Base-by-base conservation (phyloP, 2,113 vertebrate genomes). In the Sinocyclocheilus maitianheensis region DNA sequence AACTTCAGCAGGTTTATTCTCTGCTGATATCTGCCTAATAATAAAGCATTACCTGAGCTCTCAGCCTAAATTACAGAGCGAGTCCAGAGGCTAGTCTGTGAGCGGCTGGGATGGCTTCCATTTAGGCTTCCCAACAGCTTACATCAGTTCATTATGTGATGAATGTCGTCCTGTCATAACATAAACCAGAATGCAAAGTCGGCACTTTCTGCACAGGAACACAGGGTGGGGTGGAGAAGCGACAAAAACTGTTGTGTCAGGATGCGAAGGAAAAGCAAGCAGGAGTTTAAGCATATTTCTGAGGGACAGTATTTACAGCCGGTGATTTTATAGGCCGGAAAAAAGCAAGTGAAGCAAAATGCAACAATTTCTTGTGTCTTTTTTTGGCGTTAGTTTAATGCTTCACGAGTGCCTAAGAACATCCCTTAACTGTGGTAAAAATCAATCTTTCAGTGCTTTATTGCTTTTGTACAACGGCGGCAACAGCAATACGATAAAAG, bases 141-240 rank as follows among this genome's bases (percentile, higher is more conserved):
- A 85, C 90, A 91, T 94, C 90, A 91, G 89, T 93, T 91, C 89
- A 93, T 91, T 91, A 87, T 85, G 91, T 94, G 93, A 94, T 94
- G 83, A 93, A 94, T 95, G 93, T 88, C 72, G 85, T 87, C 87
- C 90, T 92, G 91, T 94, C 92, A 90, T 85, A 89, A 87, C 81
- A 84, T 34, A 86, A 87, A 85, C 90, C 91, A 86, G 74, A 91
- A 88, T 91, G 90, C 91, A 91, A 93, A 93, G 89, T 85, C 76
- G 58, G 46, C 84, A 87, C 83, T 89, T 58, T 77, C 89, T 89
- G 85, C 82, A 60, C 40, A n/a, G 71, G 37, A 3, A 18, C 9
- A 46, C 62, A 78, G 55, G 46, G 48, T 24, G 34, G 79, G 81
- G 83, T 85, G 77, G 55, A 86, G 53, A 72, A 43, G n/a, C 30